Base-by-base conservation (phyloP, 2,797 vertebrate species). In the Triplophysa bombifrons region DNA sequence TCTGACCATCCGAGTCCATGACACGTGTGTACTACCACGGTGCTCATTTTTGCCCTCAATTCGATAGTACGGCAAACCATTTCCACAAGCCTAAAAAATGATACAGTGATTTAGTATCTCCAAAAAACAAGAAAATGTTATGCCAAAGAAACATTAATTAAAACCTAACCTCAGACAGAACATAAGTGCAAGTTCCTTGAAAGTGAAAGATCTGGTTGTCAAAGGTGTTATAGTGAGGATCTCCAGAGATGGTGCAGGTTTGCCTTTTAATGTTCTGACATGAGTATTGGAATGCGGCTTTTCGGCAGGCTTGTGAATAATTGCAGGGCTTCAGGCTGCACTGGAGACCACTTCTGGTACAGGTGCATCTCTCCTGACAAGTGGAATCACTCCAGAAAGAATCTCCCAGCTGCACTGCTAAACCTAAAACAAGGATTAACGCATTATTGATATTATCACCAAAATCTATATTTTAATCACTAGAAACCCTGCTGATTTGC, bases 181-280 rank as follows among this genome's bases (percentile, higher is more conserved):
- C 86, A 1, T 94, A 94, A 0, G 90, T 93, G 82, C 93, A 94
- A 17, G 89, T 92, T 9, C 93, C 93, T 34, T 93, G 90, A 46
- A 92, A 93, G 83, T 93, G 87, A 67, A 92, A 92, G 64, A 87
- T 0, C 0, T 0, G 19, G 0, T 83, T 19, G 76, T 94, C 93
- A 6, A 92, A 94, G 17, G 90, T 92, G 44, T 81, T 81, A 86
- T 92, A 94, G 85, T 94, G 93, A 4, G 93, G 90, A 82, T 93
- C 92, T 0, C 92, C 92, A 10, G 83, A 84, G 20, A 92, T 83
- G 41, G 77, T 89, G 80, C 93, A 94, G n/a, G 87, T 85, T 0
- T 44, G 8, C 3, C 87, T 78, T 4, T 4, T 85, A 44, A 88
- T 80, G 0, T 38, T 38, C 34, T 38, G 34, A 38, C 34, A 38